A percentile compares a stretch with the other conserved stretches of the same genome.
These are phyloP conservation scores for Ceratosolen fusciceps DNA, from an alignment of 1,140 invertebrate genomes.

Conservation along the genomic window DNA sequence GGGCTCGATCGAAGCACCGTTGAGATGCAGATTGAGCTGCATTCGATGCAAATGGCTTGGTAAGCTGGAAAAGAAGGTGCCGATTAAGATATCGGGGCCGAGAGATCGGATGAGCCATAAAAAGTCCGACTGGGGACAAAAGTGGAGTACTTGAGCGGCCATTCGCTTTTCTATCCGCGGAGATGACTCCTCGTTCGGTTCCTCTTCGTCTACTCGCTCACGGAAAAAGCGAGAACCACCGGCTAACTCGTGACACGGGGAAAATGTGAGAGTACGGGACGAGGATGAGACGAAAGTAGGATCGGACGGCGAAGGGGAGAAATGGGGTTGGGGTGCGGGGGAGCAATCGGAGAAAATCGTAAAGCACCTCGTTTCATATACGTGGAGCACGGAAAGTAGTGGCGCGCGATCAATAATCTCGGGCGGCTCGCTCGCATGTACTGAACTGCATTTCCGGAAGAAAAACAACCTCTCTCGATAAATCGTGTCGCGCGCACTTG, in stretches of 20 bases:
- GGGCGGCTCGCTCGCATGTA: neutral
- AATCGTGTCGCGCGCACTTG: conserved; percentile 15
- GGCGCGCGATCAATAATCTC: conserved; percentile 36
- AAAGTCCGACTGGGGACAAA: conserved; percentile 1
- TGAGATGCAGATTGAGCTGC: neutral
- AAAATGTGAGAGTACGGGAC: neutral
- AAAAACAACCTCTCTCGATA: conserved; percentile 14
- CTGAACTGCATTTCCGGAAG: neutral
- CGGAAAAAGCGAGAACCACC: conserved; percentile 4
- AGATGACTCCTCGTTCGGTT: conserved; percentile 27
- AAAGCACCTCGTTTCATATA: conserved; percentile 27
- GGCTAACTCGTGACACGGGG: neutral
- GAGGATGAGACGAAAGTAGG: neutral
- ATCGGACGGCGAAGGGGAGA: neutral
- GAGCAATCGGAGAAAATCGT: conserved; percentile 35
- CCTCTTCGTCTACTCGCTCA: too few relatives aligned
- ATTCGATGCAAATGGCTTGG: neutral
- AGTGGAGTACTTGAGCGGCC: neutral
- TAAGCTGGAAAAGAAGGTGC: neutral
- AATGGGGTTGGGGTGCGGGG: neutral
- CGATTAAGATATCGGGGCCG: conserved; percentile 21
- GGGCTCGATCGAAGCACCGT: neutral
- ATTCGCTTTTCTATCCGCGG: conserved; percentile 7
- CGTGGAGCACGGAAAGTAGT: neutral
- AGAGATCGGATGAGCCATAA: conserved; percentile 17